Evolutionary conservation across 2,888 invertebrate genomes (phyloP), one percentile per base, ranked within the genome.

Genomic region (Synanthedon formicaeformis): DNA sequence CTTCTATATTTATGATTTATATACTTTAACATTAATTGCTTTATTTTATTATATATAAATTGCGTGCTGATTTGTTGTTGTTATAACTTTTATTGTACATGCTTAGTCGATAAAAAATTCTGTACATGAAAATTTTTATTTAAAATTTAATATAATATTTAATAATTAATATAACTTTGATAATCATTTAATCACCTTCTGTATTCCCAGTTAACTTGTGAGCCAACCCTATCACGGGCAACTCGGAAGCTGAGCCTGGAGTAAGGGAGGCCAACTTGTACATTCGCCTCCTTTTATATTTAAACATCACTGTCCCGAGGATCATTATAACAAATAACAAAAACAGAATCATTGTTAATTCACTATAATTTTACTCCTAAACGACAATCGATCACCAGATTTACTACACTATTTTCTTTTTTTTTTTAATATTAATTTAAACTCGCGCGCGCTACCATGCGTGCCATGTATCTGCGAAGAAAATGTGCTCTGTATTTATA

Each of bases 161-260:
- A 5, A 34, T 10, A 34, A 5, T 34, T 34, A 8, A 34, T 2
- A 34, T 34, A 34, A 34, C 10, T 34, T 34, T 34, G 6, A 8
- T 27, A 27, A 27, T 8, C 8, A 27, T 27, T 0, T 10, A 27
- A 27, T 67, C 60, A 82, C 84, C 71, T 60, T 80, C 80, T 49
- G 74, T 73, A 54, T 57, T 64, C 5, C 83, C 83, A 2, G 59
- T 23, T 3, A 84, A 45, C 5, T 52, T 62, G 50, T 75, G 73
- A 6, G 78, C 69, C 12, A 78, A 13, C 2, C 84, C 83, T n/a
- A 81, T 60, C 2, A 76, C 2, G 1, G 82, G 81, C 18, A 75
- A 50, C 12, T 70, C 66, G 2, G 57, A 58, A 2, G 62, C 56
- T 0, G 67, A 45, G 2, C 34, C 54, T 2, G 71, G 71, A 50